Base-by-base conservation (phyloP, 2,797 vertebrate species). In the Sebastes steindachneri region DNA sequence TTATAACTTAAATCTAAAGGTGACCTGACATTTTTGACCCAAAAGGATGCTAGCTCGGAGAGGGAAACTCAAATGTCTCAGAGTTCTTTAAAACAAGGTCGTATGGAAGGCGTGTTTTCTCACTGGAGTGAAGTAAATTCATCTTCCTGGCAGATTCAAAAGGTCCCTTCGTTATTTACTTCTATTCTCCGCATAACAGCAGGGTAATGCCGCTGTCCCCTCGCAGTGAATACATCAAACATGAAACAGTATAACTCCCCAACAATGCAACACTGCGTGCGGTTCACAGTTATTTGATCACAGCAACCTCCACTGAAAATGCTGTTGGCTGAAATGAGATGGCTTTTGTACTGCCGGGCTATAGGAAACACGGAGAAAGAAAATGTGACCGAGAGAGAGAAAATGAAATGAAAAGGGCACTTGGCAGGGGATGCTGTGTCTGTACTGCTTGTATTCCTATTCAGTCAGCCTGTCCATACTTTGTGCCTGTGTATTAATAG, bases 211-310 rank as follows among this genome's bases (percentile, higher is more conserved):
- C 62, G 10, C 59, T 62, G 74, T 78, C 48, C 68, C 79, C 84
- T 75, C 33, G 7, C 65, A 45, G 37, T 26, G 80, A 88, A 64
- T 73, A 86, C 84, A 88, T 89, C 90, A 88, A 82, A 92, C 84
- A 90, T 87, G 92, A 92, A 95, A 92, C 88, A 76, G 80, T 78
- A 70, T 75, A 75, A 84, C 69, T 35, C 75, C 74, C 57, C 81
- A 89, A 93, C 91, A 90, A 91, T 81, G 77, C 81, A 87, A 68
- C 86, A 62, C 73, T 79, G 90, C 77, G 48, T 92, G 90, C 88
- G 63, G 75, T 81, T 93, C 77, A 62, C 81, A 77, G 80, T 87
- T 84, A 86, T 90, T 89, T 89, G 86, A 91, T 94, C 92, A 88
- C 79, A 86, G 72, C 68, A 55, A 60, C 68, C 75, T 69, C 62